Percentiles rank a stretch among this genome's conserved stretches.
Conservation (phyloP, 2,113 vertebrate species). For the Felis catus region F.catus_Fca126_mat1.0 CM031419.1:101047501-101048000, state of each 20-base stretch:
- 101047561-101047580: too few species aligned
- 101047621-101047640: too few species aligned
- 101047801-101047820: not conserved
- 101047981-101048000: not conserved
- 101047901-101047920: not conserved
- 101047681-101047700: too few species aligned
- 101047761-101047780: not conserved
- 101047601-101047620: too few species aligned
- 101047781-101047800: not conserved
- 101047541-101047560: too few species aligned
- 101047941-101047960: not conserved
- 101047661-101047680: too few species aligned
- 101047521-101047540: too few species aligned
- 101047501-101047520: too few species aligned
- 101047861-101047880: not conserved
- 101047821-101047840: not conserved
- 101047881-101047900: not conserved
- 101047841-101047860: not conserved
- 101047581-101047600: too few species aligned
- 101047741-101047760: not conserved
- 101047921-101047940: conserved; percentile 6
- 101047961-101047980: not conserved
- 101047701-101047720: not conserved
- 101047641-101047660: too few species aligned
- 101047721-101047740: not conserved